phyloP scores from a whole-genome alignment of 2,113 vertebrate genomes.

The Bothrops jararaca region DNA sequence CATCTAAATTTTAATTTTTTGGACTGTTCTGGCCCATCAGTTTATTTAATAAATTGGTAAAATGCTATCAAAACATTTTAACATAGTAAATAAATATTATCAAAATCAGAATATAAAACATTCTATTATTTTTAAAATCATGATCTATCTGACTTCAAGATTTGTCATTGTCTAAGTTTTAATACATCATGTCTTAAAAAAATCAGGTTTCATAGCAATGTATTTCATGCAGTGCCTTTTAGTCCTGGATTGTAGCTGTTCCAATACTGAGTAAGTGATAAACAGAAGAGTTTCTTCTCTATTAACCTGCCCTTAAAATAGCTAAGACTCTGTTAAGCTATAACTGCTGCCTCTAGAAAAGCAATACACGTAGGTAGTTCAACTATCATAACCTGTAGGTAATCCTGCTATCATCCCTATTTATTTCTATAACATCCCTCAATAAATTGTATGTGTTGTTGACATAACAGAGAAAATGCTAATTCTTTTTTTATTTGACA shows the following conservation, averaged over 20 bases:
- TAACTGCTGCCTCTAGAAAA: neutral
- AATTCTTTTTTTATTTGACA: neutral
- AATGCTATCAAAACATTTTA: neutral
- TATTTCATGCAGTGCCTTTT: neutral
- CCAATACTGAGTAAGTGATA: neutral
- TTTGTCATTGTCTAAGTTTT: neutral
- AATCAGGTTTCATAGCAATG: neutral
- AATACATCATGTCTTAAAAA: neutral
- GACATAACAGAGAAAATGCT: neutral
- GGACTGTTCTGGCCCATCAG: neutral
- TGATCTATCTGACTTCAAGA: neutral
- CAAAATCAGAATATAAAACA: conserved; percentile 27
- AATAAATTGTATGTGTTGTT: neutral
- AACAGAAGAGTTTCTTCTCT: neutral
- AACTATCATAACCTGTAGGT: neutral
- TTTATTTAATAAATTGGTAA: conserved; percentile 8
- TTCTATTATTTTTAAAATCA: conserved; percentile 20
- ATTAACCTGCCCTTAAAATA: neutral
- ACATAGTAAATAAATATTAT: neutral
- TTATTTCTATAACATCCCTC: neutral
- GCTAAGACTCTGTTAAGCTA: neutral
- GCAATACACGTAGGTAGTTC: neutral
- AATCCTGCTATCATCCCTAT: neutral
- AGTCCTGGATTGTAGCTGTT: neutral
- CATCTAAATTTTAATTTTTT: neutral